A percentile compares a stretch with the other conserved stretches of the same genome.
phyloP scores from a whole-genome alignment of 1,140 invertebrate species.

The Halotydeus destructor region DNA sequence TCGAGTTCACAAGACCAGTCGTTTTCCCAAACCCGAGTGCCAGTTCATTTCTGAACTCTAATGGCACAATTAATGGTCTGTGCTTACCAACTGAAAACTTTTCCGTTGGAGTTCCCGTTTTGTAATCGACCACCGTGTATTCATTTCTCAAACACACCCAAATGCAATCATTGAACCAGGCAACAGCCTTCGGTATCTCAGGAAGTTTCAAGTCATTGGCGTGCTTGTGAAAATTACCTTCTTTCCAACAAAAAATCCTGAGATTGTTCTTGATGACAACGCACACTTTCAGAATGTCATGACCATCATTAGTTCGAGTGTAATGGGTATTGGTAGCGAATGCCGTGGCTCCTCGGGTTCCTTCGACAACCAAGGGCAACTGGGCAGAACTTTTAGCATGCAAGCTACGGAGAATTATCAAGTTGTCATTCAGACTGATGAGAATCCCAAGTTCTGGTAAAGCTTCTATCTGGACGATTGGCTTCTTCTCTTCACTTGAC shows the following conservation, averaged over 20 bases:
- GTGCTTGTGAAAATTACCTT: slow-evolving; percentile 51
- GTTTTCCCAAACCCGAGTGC: slow-evolving; percentile 59
- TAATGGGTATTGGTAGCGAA: slow-evolving; percentile 58
- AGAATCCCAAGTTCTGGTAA: slow-evolving; percentile 66
- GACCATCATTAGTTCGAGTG: slow-evolving; percentile 37
- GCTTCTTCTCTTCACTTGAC: slow-evolving; percentile 78
- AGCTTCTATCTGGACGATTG: slow-evolving; percentile 71
- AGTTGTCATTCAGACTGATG: slow-evolving; percentile 55
- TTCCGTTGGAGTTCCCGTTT: slow-evolving; percentile 41
- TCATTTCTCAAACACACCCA: slow-evolving; percentile 64
- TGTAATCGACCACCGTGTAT: slow-evolving; percentile 46
- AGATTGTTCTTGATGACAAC: slow-evolving; percentile 68
- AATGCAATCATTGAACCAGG: slow-evolving; percentile 59
- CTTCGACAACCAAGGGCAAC: slow-evolving; percentile 43
- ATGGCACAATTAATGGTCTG: slow-evolving; percentile 54
- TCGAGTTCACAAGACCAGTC: slow-evolving; percentile 51
- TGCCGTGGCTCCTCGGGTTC: slow-evolving; percentile 64
- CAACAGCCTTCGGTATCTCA: slow-evolving; percentile 58
- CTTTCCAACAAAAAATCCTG: slow-evolving; percentile 73
- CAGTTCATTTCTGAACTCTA: slow-evolving; percentile 46
- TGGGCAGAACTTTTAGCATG: slow-evolving; percentile 52
- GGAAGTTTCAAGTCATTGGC: slow-evolving; percentile 45
- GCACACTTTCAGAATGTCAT: slow-evolving; percentile 53
- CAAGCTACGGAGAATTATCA: slow-evolving; percentile 66
- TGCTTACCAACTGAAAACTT: slow-evolving; percentile 57